Base-by-base conservation (phyloP, 2,113 vertebrate species). In the Sinocyclocheilus maitianheensis region DNA sequence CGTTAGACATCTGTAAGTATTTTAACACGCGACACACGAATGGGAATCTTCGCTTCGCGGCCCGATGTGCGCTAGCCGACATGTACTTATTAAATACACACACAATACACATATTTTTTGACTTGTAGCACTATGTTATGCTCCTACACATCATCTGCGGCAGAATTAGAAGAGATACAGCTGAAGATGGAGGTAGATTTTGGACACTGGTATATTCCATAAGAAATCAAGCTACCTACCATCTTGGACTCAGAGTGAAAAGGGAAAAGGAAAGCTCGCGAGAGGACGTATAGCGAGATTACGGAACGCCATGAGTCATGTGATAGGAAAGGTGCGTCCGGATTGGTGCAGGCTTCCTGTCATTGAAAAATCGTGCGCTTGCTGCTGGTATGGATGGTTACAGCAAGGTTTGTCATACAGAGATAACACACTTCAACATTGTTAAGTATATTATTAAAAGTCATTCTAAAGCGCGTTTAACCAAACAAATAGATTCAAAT, bases 201-300 rank as follows among this genome's bases (percentile, higher is more conserved):
- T 87, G 5, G 4, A 10, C 10, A 30, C 71, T 67, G 58, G 5
- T 46, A 72, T 16, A 37, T 34, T 34, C 65, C 34, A 37, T 43
- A 80, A 84, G 74, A 84, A 87, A 62, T 46, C 18, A 12, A 24
- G 0, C 0, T 4, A 95, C 95, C 94, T 95, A 96, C 95, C 95
- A 96, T 96, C 93, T 95, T 95, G 91, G 92, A 92, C 88, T 94
- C 93, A 88, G 90, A 91, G 88, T 90, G 93, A 93, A 95, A 95
- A 95, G 93, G 95, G 92, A 95, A 94, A 94, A 93, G 92, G 93
- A 94, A 93, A 86, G 94, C 93, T 95, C 95, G 95, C 95, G 95
- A 96, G 94, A 95, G 93, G 71, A 67, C 67, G 10, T 88, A 88
- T 12, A 22, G 34, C 84, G 89, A 91, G 88, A 85, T 91, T 83